A percentile compares a stretch with the other conserved stretches of the same genome.
Conservation (phyloP, 1,140 invertebrate genomes). For the Drosophila nikananu region DNA sequence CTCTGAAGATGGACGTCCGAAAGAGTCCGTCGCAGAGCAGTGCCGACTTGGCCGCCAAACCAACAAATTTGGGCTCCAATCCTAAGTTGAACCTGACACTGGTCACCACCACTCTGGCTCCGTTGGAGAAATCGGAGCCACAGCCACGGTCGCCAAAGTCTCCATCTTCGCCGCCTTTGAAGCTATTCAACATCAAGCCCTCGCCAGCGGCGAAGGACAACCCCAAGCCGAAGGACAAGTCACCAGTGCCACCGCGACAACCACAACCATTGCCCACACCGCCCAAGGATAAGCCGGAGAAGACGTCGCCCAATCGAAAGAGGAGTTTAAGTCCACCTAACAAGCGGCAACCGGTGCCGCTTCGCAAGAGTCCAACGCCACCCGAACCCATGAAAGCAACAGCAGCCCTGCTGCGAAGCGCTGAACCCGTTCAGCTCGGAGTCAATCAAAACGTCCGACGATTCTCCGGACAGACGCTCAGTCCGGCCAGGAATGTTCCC, state of each 20-base stretch:
- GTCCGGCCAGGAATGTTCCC: slow-evolving; percentile 77
- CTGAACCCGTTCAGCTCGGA: slow-evolving; percentile 74
- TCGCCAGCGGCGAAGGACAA: slow-evolving; percentile 27
- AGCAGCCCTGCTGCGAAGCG: slow-evolving; percentile 69
- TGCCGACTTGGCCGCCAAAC: slow-evolving; percentile 43
- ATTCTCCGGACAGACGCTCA: slow-evolving; percentile 65
- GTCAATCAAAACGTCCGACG: slow-evolving; percentile 77
- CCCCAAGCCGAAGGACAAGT: slow-evolving; percentile 40
- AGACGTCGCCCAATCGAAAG: slow-evolving; percentile 38
- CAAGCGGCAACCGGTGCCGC: slow-evolving; percentile 30
- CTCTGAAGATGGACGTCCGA: slow-evolving; percentile 68
- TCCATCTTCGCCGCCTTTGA: slow-evolving; percentile 32
- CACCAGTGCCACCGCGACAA: slow-evolving; percentile 22
- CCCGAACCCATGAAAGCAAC: slow-evolving; percentile 72
- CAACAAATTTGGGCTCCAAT: slow-evolving; percentile 25
- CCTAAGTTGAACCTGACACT: slow-evolving; percentile 63
- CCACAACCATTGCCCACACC: slow-evolving; percentile 59
- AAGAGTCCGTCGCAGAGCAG: slow-evolving; percentile 74
- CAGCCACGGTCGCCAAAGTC: slow-evolving; percentile 44
- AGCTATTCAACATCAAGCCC: slow-evolving; percentile 59
- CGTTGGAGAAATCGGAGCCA: slow-evolving; percentile 30
- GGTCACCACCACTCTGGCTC: slow-evolving; percentile 54
- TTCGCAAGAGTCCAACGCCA: slow-evolving; percentile 74
- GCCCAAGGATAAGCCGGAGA: slow-evolving; percentile 24
- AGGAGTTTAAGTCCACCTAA: slow-evolving; percentile 54